Conservation (phyloP, 2,113 vertebrate genomes). For the Hippocampus zosterae region DNA sequence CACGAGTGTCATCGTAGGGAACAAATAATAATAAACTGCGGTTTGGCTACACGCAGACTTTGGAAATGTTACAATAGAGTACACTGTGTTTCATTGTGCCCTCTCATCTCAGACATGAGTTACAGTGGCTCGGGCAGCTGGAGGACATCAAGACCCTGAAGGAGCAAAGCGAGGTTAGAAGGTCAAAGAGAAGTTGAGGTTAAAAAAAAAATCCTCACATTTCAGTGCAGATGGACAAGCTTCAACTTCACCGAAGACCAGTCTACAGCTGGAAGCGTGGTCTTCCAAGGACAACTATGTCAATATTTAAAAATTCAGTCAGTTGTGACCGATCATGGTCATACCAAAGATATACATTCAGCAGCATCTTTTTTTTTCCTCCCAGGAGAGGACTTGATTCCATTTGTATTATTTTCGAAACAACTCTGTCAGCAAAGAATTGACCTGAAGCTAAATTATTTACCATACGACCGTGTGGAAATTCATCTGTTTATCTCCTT, state of each 20-base stretch:
- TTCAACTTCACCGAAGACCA: conserved; percentile 27
- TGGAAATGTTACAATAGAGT: conserved; percentile 10
- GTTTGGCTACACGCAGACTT: conserved; percentile 2
- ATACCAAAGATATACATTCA: conserved; percentile 16
- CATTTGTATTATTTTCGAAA: neutral
- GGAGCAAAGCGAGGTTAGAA: conserved; percentile 16
- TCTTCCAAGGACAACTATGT: conserved; percentile 6
- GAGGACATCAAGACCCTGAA: conserved; percentile 34
- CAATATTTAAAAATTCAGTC: conserved; percentile 9
- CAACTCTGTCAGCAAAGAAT: neutral
- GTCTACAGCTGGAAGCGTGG: conserved; percentile 32
- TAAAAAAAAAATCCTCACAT: conserved; percentile 33
- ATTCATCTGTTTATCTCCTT: conserved; percentile 4
- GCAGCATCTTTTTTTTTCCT: conserved; percentile 3
- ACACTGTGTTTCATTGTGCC: conserved; percentile 9
- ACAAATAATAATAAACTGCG: neutral
- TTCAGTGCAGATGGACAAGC: conserved; percentile 50
- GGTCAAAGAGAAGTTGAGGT: conserved; percentile 36
- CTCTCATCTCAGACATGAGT: conserved; percentile 14
- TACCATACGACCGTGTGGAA: neutral
- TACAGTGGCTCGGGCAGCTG: conserved; percentile 25
- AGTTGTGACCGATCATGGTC: conserved; percentile 38
- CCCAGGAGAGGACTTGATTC: neutral
- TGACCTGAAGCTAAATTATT: conserved; percentile 4
- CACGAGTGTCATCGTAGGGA: neutral